These are phyloP conservation scores for Andricus grossulariae DNA, from an alignment of 1,140 invertebrate genomes.

Conservation along the genomic window DNA sequence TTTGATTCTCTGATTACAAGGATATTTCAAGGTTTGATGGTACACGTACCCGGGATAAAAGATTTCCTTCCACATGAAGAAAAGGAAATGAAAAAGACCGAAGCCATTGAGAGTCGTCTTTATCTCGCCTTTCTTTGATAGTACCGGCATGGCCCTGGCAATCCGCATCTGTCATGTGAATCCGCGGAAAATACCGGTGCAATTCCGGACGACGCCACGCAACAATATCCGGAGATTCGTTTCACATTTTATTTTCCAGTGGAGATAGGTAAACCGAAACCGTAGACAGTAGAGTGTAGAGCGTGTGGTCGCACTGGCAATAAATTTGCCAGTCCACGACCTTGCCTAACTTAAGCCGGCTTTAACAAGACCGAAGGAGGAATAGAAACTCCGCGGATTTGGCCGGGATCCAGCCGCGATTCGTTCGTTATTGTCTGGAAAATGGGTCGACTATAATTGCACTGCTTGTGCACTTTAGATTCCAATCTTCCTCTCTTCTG, in stretches of 20 bases:
- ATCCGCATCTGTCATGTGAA: no score
- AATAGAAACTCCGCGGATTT: constrained; percentile 65
- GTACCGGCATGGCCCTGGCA: neutral
- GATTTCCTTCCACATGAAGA: neutral
- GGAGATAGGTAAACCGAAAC: constrained; percentile 4
- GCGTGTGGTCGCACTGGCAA: constrained; percentile 46
- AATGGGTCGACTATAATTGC: constrained; percentile 74
- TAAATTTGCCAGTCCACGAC: constrained; percentile 68
- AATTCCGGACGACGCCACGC: constrained; percentile 33
- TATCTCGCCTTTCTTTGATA: constrained; percentile 1
- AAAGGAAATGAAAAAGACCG: neutral
- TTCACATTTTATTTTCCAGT: constrained; percentile 42
- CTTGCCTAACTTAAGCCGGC: constrained; percentile 70
- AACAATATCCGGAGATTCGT: constrained; percentile 30
- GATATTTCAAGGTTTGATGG: no score
- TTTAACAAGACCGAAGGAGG: constrained; percentile 67
- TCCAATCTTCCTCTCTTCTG: constrained; percentile 55
- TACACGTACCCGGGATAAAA: no score
- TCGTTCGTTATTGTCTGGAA: constrained; percentile 71
- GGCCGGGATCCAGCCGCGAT: constrained; percentile 66
- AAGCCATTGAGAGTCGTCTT: constrained; percentile 9
- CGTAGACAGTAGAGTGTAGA: neutral
- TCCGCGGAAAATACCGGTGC: no score
- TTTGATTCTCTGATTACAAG: no score
- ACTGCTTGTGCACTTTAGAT: constrained; percentile 58